Evolutionary conservation across 2,113 vertebrate species (phyloP), one percentile per base, ranked within the genome.

Genomic region (Etheostoma spectabile): DNA sequence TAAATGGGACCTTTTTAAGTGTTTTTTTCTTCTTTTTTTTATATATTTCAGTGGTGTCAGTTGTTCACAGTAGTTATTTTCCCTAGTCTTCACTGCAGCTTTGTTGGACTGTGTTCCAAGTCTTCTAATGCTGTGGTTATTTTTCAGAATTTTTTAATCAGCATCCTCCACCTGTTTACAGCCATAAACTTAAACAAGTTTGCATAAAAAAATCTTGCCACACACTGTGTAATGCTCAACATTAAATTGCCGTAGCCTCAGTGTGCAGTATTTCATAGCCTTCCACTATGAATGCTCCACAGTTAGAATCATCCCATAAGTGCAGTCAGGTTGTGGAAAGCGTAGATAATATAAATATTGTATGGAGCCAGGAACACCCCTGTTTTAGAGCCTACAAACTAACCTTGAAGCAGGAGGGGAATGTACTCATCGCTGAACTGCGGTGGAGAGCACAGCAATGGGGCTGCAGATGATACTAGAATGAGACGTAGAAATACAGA

Each of bases 301-400:
- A 77, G 53, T 62, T 62, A 66, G 74, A 75, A 61, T 57, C 76
- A 48, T 80, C 76, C 72, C 55, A 59, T 70, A 78, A 85, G 79
- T 73, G 77, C 57, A 74, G 74, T 73, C 56, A 77, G 74, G 49
- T 38, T 19, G 53, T 49, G 24, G 64, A 35, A 80, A 56, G 45
- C 78, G 77, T 64, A 77, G 71, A 86, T 84, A 85, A 73, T 75
- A 80, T 80, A 79, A 90, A 86, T 82, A 82, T 48, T 82, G 42
- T 56, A 82, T 80, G 42, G 86, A 72, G 27, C 53, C 70, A 27
- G 67, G 61, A 75, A 79, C 89, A 67, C 33, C 70, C 75, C 67
- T 80, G 75, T 86, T 83, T 80, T 67, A 70, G 30, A 69, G 30
- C 60, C 69, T n/a, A 49, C 74, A 83, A 82, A 87, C 73, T 88